Percentiles rank a stretch among this genome's conserved stretches.
phyloP scores from a whole-genome alignment of 2,888 invertebrate genomes.

The Heliconius hortense region DNA sequence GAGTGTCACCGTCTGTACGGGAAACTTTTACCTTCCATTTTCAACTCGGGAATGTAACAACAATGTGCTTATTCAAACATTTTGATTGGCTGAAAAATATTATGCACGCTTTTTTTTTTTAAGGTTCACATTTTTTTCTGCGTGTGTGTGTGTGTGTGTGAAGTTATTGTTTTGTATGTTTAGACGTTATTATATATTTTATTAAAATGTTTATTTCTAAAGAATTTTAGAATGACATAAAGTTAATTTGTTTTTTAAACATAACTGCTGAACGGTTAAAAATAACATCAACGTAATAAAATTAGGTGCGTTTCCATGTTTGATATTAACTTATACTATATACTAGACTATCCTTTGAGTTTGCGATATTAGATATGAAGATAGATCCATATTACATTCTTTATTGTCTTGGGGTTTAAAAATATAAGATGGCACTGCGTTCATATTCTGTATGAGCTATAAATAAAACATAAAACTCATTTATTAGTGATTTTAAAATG shows the following conservation, averaged over 20 bases:
- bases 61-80: constrained; percentile 24
- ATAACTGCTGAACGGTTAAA: background rate
- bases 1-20: constrained; percentile 36
- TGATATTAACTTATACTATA: background rate
- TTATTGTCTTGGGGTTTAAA: background rate
- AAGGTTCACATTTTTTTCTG: no score
- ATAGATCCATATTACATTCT: background rate
- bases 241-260: background rate
- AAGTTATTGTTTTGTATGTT: no score
- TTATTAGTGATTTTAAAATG: background rate
- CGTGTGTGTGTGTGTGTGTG: no score
- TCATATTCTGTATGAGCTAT: background rate
- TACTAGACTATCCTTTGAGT: background rate
- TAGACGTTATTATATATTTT: no score
- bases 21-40: constrained; percentile 29
- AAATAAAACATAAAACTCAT: background rate
- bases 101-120: background rate
- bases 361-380: background rate
- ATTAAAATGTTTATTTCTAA: no score
- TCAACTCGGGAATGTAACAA: constrained; percentile 22
- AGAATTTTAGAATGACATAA: no score
- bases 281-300: background rate
- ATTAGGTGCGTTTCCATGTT: background rate
- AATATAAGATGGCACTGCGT: background rate
- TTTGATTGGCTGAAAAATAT: constrained; percentile 25